A percentile compares a stretch with the other conserved stretches of the same genome.
phyloP scores from a whole-genome alignment of 1,140 invertebrate genomes.

The Calliopsis andreniformis region DNA sequence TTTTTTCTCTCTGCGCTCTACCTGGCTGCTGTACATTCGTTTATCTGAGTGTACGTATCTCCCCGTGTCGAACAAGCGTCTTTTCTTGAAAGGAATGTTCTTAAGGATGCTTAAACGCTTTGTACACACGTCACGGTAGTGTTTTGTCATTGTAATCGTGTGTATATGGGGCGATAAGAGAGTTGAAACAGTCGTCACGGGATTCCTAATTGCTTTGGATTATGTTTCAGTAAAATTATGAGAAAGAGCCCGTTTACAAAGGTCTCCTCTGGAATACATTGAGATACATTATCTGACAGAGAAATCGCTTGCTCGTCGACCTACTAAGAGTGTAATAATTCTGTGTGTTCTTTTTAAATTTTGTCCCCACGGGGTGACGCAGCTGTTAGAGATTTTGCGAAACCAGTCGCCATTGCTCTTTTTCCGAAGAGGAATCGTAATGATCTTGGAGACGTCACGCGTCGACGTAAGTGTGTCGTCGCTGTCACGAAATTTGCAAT shows the following conservation, averaged over 20 bases:
- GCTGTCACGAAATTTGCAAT: neutral
- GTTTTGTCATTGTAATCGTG: slow-evolving; percentile 5
- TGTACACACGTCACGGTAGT: neutral
- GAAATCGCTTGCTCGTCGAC: neutral
- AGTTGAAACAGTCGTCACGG: slow-evolving; percentile 30
- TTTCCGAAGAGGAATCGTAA: no score
- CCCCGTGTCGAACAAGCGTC: neutral
- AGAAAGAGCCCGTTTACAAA: neutral
- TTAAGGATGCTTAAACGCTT: neutral
- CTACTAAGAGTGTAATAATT: slow-evolving; percentile 10
- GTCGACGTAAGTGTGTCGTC: neutral
- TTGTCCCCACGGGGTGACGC: neutral
- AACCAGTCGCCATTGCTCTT: no score
- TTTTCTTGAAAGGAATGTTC: neutral
- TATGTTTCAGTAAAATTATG: slow-evolving; percentile 20
- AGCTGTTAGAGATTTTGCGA: neutral
- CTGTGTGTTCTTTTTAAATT: neutral
- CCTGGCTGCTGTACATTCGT: no score
- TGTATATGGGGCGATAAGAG: slow-evolving; percentile 3
- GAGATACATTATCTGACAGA: neutral
- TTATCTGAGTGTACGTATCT: no score
- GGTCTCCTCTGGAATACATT: neutral
- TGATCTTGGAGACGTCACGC: no score
- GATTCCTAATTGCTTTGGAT: slow-evolving; percentile 43
- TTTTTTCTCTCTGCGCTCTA: neutral